Evolutionary conservation across 2,888 invertebrate genomes (phyloP), one percentile per base, ranked within the genome.

Genomic region (Drosophila aldrichi): DNA sequence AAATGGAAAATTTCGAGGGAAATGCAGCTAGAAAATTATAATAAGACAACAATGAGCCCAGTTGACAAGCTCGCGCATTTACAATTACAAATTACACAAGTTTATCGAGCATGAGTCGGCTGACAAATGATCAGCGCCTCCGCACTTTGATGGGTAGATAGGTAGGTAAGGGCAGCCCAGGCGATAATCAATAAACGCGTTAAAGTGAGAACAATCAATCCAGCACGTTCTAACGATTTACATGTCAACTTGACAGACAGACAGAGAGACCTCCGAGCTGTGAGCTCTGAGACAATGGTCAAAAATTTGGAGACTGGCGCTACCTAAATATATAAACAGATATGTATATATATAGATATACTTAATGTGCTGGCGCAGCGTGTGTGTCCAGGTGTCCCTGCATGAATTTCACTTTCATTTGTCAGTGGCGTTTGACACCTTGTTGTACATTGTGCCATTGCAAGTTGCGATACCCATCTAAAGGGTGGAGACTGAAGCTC

Each of bases 391-490:
- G 85, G 83, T 84, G 83, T 70, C 65, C 80, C 70, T 58, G 48
- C 60, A 16, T 55, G 66, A 74, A 73, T 90, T 91, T 91, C 88
- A 90, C 87, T 91, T 91, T 91, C 88, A 90, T 90, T 91, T 91
- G 89, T 90, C 89, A 87, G 71, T 69, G 64, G 75, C 79, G 69
- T 74, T 87, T 91, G 91, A 91, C 91, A 91, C 90, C 89, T 90
- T 89, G 87, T 90, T 68, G 58, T 59, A 62, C 63, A 69, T 22
- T 22, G 20, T 22, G 72, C 61, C 43, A 65, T 61, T 77, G 75
- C 75, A 77, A 77, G 67, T 74, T 69, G 66, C 18, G 82, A 84
- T 84, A 82, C 25, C 40, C 66, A 82, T 82, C 82, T 67, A 52
- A 54, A 61, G 77, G 14, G 57, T 48, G 44, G 29, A 22, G 16